Evolutionary conservation across 2,888 invertebrate species (phyloP), one percentile per base, ranked within the genome.

Genomic region (Pecten maximus): DNA sequence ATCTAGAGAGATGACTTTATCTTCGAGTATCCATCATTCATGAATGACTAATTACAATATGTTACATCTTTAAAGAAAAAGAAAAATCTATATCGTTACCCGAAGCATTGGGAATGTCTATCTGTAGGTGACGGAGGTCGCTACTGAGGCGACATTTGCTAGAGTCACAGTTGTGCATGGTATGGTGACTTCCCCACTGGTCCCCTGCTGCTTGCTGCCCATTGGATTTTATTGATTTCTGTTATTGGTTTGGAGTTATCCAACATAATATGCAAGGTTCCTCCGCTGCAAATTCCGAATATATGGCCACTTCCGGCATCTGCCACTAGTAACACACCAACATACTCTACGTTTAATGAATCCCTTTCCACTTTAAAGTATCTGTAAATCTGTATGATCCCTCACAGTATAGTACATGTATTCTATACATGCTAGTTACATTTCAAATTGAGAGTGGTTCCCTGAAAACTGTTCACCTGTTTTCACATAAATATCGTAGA

Each of bases 221-320:
- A 94, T 91, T 95, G 94, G 39, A 94, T 50, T 40, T 91, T 90
- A 12, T 90, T 91, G 3, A 94, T 23, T 88, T 94, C 93, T 15
- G 88, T 50, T 87, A 94, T 93, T 2, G 92, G 90, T 91, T 94
- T 94, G 39, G 94, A 94, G 90, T 93, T 94, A 88, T 94, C 94
- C n/a, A 95, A 92, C 44, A 50, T 91, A 44, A 95, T 94, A 40
- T 88, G 92, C 44, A 95, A 91, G 0, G 89, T 91, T 28, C 90
- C 91, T 40, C 94, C 94, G 8, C 91, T 88, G 88, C 95, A 95
- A 0, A 92, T 88, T 0, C 93, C 95, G 28, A 93, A 93, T 23
- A 94, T 88, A 89, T 93, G 94, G 3, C 95, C 95, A 88, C 93
- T 93, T 44, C 95, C 95, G 6, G 93, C 94, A 74, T 94, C 95